A percentile compares a stretch with the other conserved stretches of the same genome.
Conservation (phyloP, 2,888 invertebrate species). For the Drosophila subquinaria region DNA sequence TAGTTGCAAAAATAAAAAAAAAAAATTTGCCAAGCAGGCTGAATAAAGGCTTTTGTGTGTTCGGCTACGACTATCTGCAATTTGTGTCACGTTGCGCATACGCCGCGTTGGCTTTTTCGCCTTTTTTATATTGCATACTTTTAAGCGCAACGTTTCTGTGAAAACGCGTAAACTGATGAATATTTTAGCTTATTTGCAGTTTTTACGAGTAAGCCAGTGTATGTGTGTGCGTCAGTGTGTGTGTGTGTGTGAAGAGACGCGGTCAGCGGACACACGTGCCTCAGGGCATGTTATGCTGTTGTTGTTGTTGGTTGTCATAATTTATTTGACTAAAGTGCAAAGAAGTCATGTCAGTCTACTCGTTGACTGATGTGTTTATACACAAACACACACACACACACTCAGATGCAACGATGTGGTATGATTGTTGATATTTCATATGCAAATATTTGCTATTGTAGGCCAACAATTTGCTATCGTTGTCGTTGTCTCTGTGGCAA, state of each 20-base stretch:
- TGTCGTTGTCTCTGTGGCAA: constrained; percentile 40
- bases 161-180: constrained; percentile 62
- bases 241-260: not conserved
- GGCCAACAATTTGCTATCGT: constrained; percentile 21
- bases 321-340: constrained; percentile 57
- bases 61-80: constrained; percentile 12
- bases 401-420: constrained; percentile 2
- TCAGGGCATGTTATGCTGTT: constrained; percentile 2
- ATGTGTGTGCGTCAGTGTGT: constrained; percentile 3
- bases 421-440: constrained; percentile 26
- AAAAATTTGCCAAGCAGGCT: not conserved
- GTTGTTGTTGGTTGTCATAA: constrained; percentile 51
- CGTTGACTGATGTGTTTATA: constrained; percentile 33
- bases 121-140: constrained; percentile 51
- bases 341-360: constrained; percentile 30
- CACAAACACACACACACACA: constrained; percentile 7
- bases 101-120: constrained; percentile 28
- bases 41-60: constrained; percentile 13
- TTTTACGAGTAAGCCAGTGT: constrained; percentile 30
- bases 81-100: constrained; percentile 39
- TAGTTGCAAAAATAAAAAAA: constrained; percentile 12
- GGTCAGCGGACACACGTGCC: constrained; percentile 12
- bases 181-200: constrained; percentile 67
- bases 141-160: constrained; percentile 35
- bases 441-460: constrained; percentile 46